Percentiles rank a stretch among this genome's conserved stretches.
phyloP scores from a whole-genome alignment of 2,797 vertebrate species.

The Poecile montanus region DNA sequence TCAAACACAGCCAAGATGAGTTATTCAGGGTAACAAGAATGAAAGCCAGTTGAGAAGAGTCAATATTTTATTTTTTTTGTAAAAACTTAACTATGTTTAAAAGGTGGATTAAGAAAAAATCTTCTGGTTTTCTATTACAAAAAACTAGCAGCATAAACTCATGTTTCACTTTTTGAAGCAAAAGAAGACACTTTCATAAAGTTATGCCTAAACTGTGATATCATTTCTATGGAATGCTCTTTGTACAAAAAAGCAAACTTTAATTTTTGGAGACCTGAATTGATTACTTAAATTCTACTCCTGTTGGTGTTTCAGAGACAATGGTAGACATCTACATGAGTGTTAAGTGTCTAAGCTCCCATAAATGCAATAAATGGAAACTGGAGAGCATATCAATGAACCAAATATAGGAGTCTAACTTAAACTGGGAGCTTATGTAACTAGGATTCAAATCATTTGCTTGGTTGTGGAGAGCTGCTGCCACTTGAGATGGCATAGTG shows the following conservation, averaged over 20 bases:
- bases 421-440: constrained; percentile 47
- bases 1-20: not conserved
- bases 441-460: not conserved
- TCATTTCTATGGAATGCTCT: not conserved
- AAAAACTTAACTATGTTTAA: not conserved
- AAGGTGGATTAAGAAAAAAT: not conserved
- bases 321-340: not conserved
- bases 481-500: constrained; percentile 17
- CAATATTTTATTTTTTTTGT: not conserved
- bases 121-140: not conserved
- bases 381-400: not conserved
- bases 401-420: constrained; percentile 34
- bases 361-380: not conserved
- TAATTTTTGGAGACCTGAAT: not conserved
- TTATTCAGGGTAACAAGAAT: not conserved
- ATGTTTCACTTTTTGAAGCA: not conserved
- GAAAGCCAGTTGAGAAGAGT: not conserved
- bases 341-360: not conserved
- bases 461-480: constrained; percentile 14
- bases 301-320: not conserved
- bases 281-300: not conserved
- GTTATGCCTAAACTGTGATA: not conserved
- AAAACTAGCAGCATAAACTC: not conserved
- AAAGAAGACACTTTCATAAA: not conserved
- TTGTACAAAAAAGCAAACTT: not conserved